Percentiles rank a stretch among this genome's conserved stretches.
Conservation (phyloP, 1,140 invertebrate genomes). For the Littorina saxatilis region DNA sequence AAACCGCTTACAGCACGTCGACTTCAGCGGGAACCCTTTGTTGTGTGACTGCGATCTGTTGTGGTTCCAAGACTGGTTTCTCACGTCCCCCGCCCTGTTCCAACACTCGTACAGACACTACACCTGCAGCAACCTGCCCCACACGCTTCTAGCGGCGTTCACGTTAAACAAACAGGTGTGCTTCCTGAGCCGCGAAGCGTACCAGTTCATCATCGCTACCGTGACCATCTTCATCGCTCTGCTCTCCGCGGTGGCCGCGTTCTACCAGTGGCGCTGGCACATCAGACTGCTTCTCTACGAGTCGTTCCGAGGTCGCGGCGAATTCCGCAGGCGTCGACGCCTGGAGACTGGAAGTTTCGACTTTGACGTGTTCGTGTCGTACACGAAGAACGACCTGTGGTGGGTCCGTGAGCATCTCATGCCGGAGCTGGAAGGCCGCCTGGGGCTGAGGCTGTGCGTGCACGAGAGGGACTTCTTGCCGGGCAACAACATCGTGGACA, state of each 20-base stretch:
- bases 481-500: conserved; percentile 56
- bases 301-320: conserved; percentile 5
- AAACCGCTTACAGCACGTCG: not conserved
- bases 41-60: conserved; percentile 18
- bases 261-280: conserved; percentile 22
- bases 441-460: conserved; percentile 54
- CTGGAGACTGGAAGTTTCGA: conserved; percentile 14
- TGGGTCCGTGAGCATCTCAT: conserved; percentile 12
- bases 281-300: conserved; percentile 40
- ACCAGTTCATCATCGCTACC: conserved; percentile 7
- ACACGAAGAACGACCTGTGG: not conserved
- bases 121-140: not conserved
- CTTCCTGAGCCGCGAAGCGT: not conserved
- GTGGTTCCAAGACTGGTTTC: conserved; percentile 33
- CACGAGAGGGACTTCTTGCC: conserved; percentile 63
- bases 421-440: conserved; percentile 9
- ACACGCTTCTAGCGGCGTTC: not conserved
- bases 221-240: not conserved
- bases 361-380: conserved; percentile 51
- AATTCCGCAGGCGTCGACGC: not conserved
- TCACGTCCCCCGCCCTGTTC: not conserved
- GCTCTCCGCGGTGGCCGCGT: not conserved
- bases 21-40: conserved; percentile 24
- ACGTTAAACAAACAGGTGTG: conserved; percentile 14
- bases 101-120: not conserved